Evolutionary conservation across 2,888 invertebrate species (phyloP).

Genomic region (Eupithecia vulgata): DNA sequence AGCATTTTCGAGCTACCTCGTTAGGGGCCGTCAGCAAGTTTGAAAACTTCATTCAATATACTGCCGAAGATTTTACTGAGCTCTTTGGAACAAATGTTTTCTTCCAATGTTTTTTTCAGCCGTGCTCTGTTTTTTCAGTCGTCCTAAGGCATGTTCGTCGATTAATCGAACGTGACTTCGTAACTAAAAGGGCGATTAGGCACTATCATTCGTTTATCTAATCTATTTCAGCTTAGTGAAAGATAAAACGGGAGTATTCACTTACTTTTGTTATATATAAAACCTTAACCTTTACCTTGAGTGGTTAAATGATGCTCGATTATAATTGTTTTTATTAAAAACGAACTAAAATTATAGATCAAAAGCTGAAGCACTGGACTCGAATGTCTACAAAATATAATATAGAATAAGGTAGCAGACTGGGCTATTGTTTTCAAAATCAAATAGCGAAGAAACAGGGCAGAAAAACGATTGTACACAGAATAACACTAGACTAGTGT

Average conservation of each 20-base stretch:
- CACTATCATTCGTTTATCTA: background rate
- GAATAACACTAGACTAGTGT: no score
- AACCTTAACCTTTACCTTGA: background rate
- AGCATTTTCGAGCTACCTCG: slow-evolving; percentile 48
- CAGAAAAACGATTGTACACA: background rate
- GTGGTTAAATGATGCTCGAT: background rate
- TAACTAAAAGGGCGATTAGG: slow-evolving; percentile 1
- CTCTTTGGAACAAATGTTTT: slow-evolving; percentile 8
- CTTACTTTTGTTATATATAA: background rate
- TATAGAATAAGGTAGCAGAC: background rate
- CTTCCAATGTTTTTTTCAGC: slow-evolving; percentile 8
- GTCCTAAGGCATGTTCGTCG: background rate
- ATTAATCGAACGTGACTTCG: slow-evolving; percentile 3
- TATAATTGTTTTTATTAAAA: background rate
- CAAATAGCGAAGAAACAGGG: background rate
- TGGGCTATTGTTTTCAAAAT: background rate
- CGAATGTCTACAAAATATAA: background rate
- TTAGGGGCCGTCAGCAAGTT: slow-evolving; percentile 47
- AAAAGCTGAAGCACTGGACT: background rate
- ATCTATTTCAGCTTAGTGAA: background rate
- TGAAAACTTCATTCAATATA: slow-evolving; percentile 46
- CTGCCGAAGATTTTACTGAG: slow-evolving; percentile 25
- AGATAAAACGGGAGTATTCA: background rate
- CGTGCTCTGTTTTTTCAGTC: background rate
- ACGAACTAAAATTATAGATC: background rate